These are phyloP conservation scores for Probosciger aterrimus DNA, from an alignment of 2,113 vertebrate genomes.

Conservation along the genomic window DNA sequence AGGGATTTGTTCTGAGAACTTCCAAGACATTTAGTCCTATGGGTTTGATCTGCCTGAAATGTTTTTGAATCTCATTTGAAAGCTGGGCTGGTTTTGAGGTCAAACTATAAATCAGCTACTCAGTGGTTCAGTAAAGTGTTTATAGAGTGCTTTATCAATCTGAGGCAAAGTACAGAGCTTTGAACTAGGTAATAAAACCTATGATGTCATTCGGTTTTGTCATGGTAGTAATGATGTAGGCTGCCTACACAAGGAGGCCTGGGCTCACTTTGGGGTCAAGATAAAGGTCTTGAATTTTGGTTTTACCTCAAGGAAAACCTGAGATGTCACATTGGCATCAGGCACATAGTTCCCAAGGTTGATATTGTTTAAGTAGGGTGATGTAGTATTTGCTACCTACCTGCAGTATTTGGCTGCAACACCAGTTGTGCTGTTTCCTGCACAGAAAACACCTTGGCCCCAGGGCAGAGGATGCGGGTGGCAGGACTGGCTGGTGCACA, in stretches of 20 bases:
- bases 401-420: neutral
- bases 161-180: neutral
- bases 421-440: neutral
- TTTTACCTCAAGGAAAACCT: neutral
- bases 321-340: neutral
- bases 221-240: neutral
- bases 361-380: neutral
- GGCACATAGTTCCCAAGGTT: neutral
- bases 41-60: neutral
- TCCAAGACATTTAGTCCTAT: neutral
- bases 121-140: neutral
- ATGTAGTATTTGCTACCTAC: neutral
- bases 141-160: neutral
- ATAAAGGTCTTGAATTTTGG: neutral
- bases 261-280: neutral
- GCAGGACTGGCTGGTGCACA: neutral
- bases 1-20: neutral
- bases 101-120: neutral
- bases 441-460: neutral
- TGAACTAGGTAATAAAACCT: neutral
- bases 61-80: neutral
- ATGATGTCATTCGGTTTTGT: neutral
- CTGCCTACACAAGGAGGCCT: neutral
- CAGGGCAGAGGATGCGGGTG: neutral
- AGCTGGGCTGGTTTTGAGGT: neutral